These are phyloP conservation scores for Drosophila sordidula DNA, from an alignment of 2,888 invertebrate species.

Conservation along the genomic window DNA sequence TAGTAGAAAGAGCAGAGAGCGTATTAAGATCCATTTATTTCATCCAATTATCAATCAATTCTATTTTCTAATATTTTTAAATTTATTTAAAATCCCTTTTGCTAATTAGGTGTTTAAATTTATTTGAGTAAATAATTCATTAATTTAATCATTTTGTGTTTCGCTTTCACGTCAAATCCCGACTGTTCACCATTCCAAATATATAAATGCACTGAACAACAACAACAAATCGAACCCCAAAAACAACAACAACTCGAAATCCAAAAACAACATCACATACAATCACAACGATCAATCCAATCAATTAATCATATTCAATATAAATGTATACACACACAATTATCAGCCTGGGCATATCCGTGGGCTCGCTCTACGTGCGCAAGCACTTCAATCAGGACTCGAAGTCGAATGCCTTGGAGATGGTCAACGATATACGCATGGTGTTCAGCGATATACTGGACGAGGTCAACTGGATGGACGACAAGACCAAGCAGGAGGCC, in stretches of 20 bases:
- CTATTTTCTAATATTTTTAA: constrained; percentile 1
- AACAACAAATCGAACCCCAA: constrained; percentile 18
- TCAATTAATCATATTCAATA: constrained; percentile 24
- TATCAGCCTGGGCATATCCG: constrained; percentile 89
- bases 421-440: constrained; percentile 93
- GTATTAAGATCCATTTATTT: background rate
- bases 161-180: constrained; percentile 44
- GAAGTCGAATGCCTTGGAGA: constrained; percentile 92
- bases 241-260: constrained; percentile 30
- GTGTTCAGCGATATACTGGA: constrained; percentile 93
- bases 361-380: constrained; percentile 94
- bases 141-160: constrained; percentile 55
- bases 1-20: background rate
- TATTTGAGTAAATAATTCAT: constrained; percentile 11
- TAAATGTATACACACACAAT: background rate
- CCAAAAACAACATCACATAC: constrained; percentile 46
- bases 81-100: background rate
- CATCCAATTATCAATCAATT: background rate
- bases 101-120: background rate
- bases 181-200: constrained; percentile 36
- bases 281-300: constrained; percentile 23
- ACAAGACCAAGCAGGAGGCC: constrained; percentile 90
- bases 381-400: constrained; percentile 95
- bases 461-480: constrained; percentile 97
- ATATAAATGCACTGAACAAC: constrained; percentile 47